Evolutionary conservation across 2,888 invertebrate genomes (phyloP), one percentile per base, ranked within the genome.

Genomic region (Xanthorhoe designata): DNA sequence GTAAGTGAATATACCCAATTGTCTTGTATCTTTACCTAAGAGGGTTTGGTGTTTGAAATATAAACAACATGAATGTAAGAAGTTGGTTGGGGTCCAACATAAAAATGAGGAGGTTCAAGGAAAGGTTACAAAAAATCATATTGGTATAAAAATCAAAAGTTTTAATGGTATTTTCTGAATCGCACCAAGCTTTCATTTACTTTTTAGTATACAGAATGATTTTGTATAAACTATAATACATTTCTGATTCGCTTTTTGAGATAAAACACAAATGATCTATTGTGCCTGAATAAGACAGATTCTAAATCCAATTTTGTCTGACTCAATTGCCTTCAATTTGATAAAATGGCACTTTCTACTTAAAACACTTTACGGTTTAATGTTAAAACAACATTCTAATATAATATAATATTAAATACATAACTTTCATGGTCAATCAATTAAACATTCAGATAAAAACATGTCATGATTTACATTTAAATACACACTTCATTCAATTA

Each of bases 111-210:
- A 69, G 54, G 51, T 68, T 55, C 8, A 53, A 59, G 69, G 75
- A 73, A 51, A 73, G 77, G 78, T 75, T 75, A 89, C 80, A 82
- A 88, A 89, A 90, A 89, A 87, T 82, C 87, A 82, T 83, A 78
- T 91, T 93, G 92, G 92, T 93, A 93, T 93, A 93, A 93, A 93
- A 93, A 93, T 93, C 92, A 93, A 93, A 93, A 93, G 92, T 92
- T 93, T 93, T 93, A 93, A 93, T 93, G 92, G 92, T 92, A 92
- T 92, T 92, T 92, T 92, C 92, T 91, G 92, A 92, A 92, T 93
- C 92, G 92, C 92, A 93, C 92, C 92, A 92, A 93, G 92, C 92
- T 91, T 92, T 90, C 92, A 91, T 91, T 91, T 91, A 92, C 89
- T 89, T 92, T 92, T 92, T 91, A 92, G 91, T 93, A 92, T 91